A percentile compares a stretch with the other conserved stretches of the same genome.
Evolutionary conservation across 2,888 invertebrate genomes (phyloP).

Genomic region (Saturnia pavonia): DNA sequence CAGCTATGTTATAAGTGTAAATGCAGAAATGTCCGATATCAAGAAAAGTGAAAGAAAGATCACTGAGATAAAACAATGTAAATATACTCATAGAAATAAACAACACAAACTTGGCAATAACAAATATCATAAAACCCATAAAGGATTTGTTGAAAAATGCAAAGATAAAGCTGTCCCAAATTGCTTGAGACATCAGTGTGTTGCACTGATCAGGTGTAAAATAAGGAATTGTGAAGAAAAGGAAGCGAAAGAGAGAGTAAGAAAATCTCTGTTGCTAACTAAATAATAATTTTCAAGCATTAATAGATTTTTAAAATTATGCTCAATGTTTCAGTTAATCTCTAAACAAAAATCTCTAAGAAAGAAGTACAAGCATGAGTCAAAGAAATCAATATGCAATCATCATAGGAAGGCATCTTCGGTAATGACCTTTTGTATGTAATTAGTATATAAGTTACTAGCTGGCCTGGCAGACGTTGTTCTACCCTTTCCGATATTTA

Average conservation of each 20-base stretch:
- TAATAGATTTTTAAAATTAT: neutral
- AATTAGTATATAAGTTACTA: no score
- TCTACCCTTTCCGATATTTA: no score
- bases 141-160: neutral
- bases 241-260: neutral
- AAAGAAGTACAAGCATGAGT: neutral
- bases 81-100: neutral
- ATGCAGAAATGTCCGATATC: neutral
- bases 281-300: neutral
- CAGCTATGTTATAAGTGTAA: constrained; percentile 19
- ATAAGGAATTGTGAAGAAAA: neutral
- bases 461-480: no score
- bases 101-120: neutral
- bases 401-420: neutral
- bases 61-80: neutral
- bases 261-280: neutral
- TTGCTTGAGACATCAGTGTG: neutral
- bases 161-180: constrained; percentile 3
- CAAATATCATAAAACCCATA: neutral
- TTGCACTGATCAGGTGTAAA: neutral
- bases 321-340: neutral
- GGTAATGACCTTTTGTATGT: neutral
- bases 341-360: neutral
- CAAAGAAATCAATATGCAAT: neutral
- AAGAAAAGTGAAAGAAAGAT: neutral